phyloP scores from a whole-genome alignment of 2,113 vertebrate genomes.

The Colaptes auratus region DNA sequence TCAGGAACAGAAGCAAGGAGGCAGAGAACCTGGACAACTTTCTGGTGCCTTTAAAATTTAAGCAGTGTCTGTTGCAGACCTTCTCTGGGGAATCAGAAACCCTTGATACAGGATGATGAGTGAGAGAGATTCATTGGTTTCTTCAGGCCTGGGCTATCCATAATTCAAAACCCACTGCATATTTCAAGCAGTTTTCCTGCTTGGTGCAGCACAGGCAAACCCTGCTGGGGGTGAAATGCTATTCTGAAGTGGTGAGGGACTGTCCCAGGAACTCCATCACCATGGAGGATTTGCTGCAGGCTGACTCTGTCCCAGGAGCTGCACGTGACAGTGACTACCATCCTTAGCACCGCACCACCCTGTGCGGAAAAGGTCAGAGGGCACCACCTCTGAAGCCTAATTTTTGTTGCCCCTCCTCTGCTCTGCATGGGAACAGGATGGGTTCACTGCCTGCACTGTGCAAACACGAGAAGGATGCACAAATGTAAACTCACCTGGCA shows the following conservation, averaged over 20 bases:
- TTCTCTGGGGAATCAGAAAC: background rate
- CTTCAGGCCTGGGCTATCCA: background rate
- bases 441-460: background rate
- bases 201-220: background rate
- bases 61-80: background rate
- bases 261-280: background rate
- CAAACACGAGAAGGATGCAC: background rate
- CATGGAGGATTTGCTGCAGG: background rate
- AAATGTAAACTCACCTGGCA: fast-evolving
- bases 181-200: background rate
- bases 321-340: background rate
- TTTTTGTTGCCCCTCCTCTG: fast-evolving
- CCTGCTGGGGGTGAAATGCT: background rate
- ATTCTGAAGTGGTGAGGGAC: background rate
- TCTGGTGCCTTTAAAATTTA: background rate
- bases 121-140: background rate
- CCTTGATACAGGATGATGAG: background rate
- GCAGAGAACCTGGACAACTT: background rate
- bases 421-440: background rate
- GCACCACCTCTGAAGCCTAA: background rate
- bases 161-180: constrained; percentile 1
- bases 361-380: background rate
- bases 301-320: background rate
- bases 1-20: background rate
- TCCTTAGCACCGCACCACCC: background rate